Percentiles rank a stretch among this genome's conserved stretches.
phyloP scores from a whole-genome alignment of 2,797 vertebrate genomes.

The Acanthornis magna region DNA sequence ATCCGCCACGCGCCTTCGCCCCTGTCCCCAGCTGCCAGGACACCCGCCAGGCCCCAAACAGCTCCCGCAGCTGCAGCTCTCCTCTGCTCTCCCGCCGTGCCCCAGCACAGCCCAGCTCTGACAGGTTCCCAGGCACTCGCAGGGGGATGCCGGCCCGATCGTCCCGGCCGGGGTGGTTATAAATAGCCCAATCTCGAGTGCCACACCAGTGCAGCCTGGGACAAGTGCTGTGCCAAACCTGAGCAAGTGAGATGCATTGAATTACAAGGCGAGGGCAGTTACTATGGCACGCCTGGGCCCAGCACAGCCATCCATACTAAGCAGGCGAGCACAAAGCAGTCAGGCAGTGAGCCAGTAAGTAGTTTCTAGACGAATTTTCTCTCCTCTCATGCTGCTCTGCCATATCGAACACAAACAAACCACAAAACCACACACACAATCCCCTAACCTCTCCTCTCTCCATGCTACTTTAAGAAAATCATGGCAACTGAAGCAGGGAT shows the following conservation, averaged over 20 bases:
- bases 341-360: neutral
- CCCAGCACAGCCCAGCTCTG: neutral
- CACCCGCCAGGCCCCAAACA: fast-evolving
- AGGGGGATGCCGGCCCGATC: neutral
- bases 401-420: neutral
- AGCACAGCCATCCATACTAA: constrained; percentile 53
- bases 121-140: neutral
- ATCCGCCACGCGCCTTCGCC: fast-evolving
- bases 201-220: constrained; percentile 39
- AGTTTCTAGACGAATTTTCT: neutral
- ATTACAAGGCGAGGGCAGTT: constrained; percentile 38
- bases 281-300: constrained; percentile 27
- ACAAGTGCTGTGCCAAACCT: neutral
- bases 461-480: neutral
- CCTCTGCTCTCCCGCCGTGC: fast-evolving
- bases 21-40: fast-evolving
- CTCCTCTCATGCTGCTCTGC: neutral
- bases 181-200: constrained; percentile 29
- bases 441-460: neutral
- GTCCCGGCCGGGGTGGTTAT: neutral
- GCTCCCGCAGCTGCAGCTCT: neutral
- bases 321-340: constrained; percentile 14
- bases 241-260: neutral
- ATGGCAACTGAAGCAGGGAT: neutral
- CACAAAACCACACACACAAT: neutral